These are phyloP conservation scores for Prunella himalayana DNA, from an alignment of 2,113 vertebrate species.

Conservation along the genomic window DNA sequence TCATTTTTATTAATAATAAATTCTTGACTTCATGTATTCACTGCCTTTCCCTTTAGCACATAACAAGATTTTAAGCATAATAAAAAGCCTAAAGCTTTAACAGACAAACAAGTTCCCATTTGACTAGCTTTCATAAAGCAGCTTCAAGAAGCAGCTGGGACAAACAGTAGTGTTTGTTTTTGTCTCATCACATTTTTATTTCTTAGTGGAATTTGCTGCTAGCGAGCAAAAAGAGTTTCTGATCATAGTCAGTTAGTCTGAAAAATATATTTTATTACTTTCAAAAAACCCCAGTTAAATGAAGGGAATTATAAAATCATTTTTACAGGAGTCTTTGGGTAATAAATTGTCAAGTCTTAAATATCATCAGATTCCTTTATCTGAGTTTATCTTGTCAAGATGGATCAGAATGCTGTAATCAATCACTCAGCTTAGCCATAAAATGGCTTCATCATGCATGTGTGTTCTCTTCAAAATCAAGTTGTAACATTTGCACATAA, in stretches of 20 bases:
- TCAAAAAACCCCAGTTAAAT: constrained; percentile 10
- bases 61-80: neutral
- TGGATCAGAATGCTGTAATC: constrained; percentile 58
- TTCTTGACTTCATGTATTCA: neutral
- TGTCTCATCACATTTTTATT: neutral
- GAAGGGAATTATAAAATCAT: constrained; percentile 66
- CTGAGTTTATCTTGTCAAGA: constrained; percentile 70
- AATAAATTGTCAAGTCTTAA: constrained; percentile 71
- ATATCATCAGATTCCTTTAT: constrained; percentile 74
- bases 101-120: neutral
- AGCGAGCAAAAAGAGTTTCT: neutral
- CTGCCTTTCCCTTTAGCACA: neutral
- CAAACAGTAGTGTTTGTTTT: neutral
- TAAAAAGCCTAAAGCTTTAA: neutral
- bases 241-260: neutral
- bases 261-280: constrained; percentile 49
- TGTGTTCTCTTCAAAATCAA: constrained; percentile 72
- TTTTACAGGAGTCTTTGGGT: constrained; percentile 61
- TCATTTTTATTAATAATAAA: neutral
- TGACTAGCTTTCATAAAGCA: neutral
- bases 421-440: constrained; percentile 61
- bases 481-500: constrained; percentile 70
- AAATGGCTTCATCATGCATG: constrained; percentile 67
- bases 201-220: constrained; percentile 17
- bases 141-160: neutral